Evolutionary conservation across 2,797 vertebrate species (phyloP), one percentile per base, ranked within the genome.

Genomic region (Discoglossus pictus): DNA sequence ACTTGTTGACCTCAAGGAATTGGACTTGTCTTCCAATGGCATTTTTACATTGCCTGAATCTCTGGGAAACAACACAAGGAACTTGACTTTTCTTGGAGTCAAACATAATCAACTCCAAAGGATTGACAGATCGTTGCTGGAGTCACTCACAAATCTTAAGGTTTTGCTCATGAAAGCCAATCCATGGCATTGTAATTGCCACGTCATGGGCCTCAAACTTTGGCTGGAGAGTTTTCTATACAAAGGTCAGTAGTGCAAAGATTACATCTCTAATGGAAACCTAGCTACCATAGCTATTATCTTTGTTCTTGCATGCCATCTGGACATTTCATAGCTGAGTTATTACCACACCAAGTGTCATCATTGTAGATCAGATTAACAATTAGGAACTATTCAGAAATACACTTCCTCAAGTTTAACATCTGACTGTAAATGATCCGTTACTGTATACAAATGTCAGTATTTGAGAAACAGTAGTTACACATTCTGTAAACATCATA

Each of bases 181-280:
- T 82, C 90, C 89, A 52, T 99, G 95, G 97, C 93, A 89, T 78
- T 99, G 97, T 74, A 94, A 93, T 64, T 99, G 97, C 71, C 92
- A 94, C 50, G 79, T 96, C 70, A 90, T 96, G 72, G 89, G 91
- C 63, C 84, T 99, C 70, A 99, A 99, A 84, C 89, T 99, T 65
- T 99, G 97, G 97, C 79, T 99, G 85, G 97, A 99, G 83, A 93
- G 85, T 42, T 98, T 95, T 81, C 78, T 93, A 51, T 99, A 94
- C 68, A 94, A 93, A 94, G 96, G 97, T 99, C 76, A 87, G 83
- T 82, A 75, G 68, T 5, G 51, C 8, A 31, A 31, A 31, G 4
- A 31, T 8, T 4, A 4, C 8, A 8, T 31, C 4, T 31, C 27
- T 4, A n/a, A n/a, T n/a, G n/a, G n/a, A n/a, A n/a, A n/a, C n/a